Base-by-base conservation (phyloP, 2,888 invertebrate species). In the Proisotoma minuta region DNA sequence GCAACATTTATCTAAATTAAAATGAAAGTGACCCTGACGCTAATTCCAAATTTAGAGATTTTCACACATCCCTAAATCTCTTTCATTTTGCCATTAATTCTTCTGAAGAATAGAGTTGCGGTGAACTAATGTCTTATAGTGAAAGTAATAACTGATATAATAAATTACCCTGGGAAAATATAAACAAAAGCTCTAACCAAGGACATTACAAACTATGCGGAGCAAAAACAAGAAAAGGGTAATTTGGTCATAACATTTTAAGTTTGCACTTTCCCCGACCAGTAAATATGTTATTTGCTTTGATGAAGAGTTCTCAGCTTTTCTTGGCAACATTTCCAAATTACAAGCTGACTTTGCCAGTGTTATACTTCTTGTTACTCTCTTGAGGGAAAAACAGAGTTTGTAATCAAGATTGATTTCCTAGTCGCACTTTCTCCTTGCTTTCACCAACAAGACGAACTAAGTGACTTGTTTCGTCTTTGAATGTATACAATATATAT, bases 361-460 rank as follows among this genome's bases (percentile, higher is more conserved):
- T 27, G n/a, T n/a, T 27, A 15, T 51, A 28, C n/a, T 26, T 61
- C 27, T 20, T 29, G 49, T 56, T 56, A 27, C 39, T 50, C 57
- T 28, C n/a, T n/a, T n/a, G n/a, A n/a, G 59, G 61, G 51, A 53
- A 59, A 56, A 49, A 48, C 28, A 29, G 61, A 65, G 61, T 65
- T 61, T 61, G 58, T 67, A 67, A 67, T 67, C 67, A 67, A 67
- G 67, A 67, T 67, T 67, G 67, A 67, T 67, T 66, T 60, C 59
- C 54, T 64, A 40, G 59, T 54, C 52, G 52, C 52, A 52, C 52
- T 52, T 52, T 28, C 52, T 29, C 29, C 28, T 22, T 28, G 43
- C 48, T 43, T 57, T 39, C 52, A 26, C 43, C 59, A 48, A 20
- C 18, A 43, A 43, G 18, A 43, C 20, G 18, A 43, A 12, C 43